Evolutionary conservation across 2,888 invertebrate genomes (phyloP).

Genomic region (Sylvicola cinctus): DNA sequence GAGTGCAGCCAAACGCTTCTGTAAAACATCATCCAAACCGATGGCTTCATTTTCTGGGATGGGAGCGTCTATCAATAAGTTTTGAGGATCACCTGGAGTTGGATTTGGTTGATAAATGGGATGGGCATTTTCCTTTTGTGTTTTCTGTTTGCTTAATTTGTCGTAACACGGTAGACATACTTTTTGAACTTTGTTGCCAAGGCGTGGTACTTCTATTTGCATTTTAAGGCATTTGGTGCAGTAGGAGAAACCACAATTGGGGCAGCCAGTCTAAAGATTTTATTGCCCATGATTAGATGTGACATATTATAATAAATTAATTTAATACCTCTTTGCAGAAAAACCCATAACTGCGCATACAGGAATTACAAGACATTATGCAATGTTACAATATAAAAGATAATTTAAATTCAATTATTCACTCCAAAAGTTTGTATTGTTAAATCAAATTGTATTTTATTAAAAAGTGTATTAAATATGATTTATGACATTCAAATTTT

Average conservation of each 20-base stretch:
- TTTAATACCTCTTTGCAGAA: slow-evolving; percentile 46
- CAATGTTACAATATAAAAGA: too few relatives aligned
- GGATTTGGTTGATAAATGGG: too few relatives aligned
- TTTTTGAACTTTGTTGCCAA: slow-evolving; percentile 35
- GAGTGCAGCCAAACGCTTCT: slow-evolving; percentile 43
- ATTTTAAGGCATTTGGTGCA: slow-evolving; percentile 63
- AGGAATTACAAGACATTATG: slow-evolving; percentile 35
- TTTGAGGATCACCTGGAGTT: too few relatives aligned
- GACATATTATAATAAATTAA: not conserved
- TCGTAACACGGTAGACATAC: slow-evolving; percentile 34
- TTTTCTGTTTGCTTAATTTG: slow-evolving; percentile 15
- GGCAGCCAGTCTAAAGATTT: slow-evolving; percentile 48
- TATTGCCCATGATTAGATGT: not conserved
- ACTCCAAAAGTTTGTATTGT: too few relatives aligned
- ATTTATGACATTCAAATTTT: too few relatives aligned
- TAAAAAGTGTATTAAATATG: too few relatives aligned
- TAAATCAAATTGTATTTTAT: too few relatives aligned
- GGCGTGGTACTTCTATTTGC: slow-evolving; percentile 42
- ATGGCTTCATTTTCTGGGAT: slow-evolving; percentile 12
- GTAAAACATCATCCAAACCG: slow-evolving; percentile 32
- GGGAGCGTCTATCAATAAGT: slow-evolving; percentile 10
- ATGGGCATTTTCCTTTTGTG: slow-evolving; percentile 3
- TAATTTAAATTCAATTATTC: too few relatives aligned
- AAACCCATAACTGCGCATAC: slow-evolving; percentile 45
- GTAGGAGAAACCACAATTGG: slow-evolving; percentile 63